Conservation (phyloP, 2,888 invertebrate species). For the Polydrusus tereticollis region DNA sequence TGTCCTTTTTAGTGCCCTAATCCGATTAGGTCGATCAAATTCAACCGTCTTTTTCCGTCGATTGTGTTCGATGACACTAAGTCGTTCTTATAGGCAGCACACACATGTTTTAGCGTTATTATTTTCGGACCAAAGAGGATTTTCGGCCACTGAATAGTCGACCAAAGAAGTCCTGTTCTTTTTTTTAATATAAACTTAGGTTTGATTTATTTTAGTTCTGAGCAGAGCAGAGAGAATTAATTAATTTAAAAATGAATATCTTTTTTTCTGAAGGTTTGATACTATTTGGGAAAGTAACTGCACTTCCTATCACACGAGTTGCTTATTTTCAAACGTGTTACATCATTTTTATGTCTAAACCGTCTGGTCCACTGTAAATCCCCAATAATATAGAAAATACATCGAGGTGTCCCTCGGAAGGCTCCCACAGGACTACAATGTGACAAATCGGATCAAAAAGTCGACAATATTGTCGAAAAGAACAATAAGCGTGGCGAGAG, state of each 20-base stretch:
- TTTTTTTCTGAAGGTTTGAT: too few relatives aligned
- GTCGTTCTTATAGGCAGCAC: constrained; percentile 66
- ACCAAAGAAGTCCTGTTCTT: constrained; percentile 22
- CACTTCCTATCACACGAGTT: too few relatives aligned
- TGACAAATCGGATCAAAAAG: constrained; percentile 70
- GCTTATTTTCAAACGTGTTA: not conserved
- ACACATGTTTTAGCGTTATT: constrained; percentile 68
- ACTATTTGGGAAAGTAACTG: too few relatives aligned
- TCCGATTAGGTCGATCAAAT: constrained; percentile 64
- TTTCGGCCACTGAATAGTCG: constrained; percentile 58
- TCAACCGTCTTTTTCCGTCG: constrained; percentile 61
- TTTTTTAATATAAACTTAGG: too few relatives aligned
- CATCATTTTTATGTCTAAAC: not conserved
- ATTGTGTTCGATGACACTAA: constrained; percentile 66
- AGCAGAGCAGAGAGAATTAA: too few relatives aligned
- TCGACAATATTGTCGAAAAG: constrained; percentile 68
- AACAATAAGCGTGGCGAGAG: constrained; percentile 62
- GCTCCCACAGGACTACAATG: constrained; percentile 66
- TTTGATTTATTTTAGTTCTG: too few relatives aligned
- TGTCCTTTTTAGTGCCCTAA: constrained; percentile 54
- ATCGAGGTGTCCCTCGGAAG: constrained; percentile 64
- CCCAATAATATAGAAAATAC: constrained; percentile 66
- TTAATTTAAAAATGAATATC: too few relatives aligned
- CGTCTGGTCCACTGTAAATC: constrained; percentile 43
- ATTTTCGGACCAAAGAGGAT: constrained; percentile 67